These are phyloP conservation scores for Pantala flavescens DNA, from an alignment of 1,140 invertebrate species.

Conservation along the genomic window DNA sequence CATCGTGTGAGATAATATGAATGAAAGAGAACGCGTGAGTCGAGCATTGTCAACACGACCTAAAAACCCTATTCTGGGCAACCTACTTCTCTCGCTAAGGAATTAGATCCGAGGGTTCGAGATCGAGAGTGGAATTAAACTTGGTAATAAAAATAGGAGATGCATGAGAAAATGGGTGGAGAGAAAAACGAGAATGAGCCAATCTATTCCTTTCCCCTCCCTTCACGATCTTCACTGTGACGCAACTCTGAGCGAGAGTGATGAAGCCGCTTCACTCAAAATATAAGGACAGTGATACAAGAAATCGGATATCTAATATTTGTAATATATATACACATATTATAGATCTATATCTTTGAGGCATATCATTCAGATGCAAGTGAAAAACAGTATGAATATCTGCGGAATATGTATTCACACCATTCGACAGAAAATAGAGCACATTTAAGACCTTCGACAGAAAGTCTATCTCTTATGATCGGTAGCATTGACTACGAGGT, in stretches of 20 bases:
- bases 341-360: too few relatives aligned
- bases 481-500: too few relatives aligned
- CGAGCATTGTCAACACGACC: neutral
- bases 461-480: too few relatives aligned
- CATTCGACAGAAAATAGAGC: too few relatives aligned
- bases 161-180: constrained; percentile 2
- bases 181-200: neutral
- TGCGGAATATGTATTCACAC: too few relatives aligned
- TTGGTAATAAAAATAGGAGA: neutral
- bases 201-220: neutral
- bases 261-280: too few relatives aligned
- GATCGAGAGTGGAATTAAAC: neutral
- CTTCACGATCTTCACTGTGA: neutral
- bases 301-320: too few relatives aligned
- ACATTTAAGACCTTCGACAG: too few relatives aligned
- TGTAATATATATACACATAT: too few relatives aligned
- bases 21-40: neutral
- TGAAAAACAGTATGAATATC: too few relatives aligned
- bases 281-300: too few relatives aligned
- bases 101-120: constrained; percentile 12
- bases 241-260: neutral
- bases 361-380: too few relatives aligned
- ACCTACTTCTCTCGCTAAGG: constrained; percentile 8
- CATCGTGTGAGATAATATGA: neutral
- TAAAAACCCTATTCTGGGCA: neutral